Conservation (phyloP, 2,888 invertebrate genomes). For the Drosophila kanekoi region DNA sequence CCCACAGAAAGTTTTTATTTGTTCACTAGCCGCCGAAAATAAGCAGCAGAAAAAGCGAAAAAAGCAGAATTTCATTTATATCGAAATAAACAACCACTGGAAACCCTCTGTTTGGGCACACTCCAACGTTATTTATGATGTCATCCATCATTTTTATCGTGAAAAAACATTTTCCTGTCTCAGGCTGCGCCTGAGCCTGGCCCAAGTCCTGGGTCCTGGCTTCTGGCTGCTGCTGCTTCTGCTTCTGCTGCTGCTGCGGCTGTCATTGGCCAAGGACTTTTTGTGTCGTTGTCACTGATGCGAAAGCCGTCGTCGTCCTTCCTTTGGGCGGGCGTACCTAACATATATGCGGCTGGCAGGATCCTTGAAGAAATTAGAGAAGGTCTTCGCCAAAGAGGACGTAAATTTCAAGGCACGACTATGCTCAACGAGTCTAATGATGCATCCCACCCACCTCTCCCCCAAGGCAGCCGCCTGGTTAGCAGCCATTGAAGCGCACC, state of each 20-base stretch:
- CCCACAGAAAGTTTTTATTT: constrained; percentile 58
- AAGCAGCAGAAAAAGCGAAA: constrained; percentile 58
- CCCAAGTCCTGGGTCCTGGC: constrained; percentile 27
- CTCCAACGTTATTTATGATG: constrained; percentile 85
- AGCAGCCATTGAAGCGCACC: constrained; percentile 75
- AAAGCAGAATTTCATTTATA: constrained; percentile 82
- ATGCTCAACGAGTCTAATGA: constrained; percentile 81
- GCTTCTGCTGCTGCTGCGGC: constrained; percentile 60
- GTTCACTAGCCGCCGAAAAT: constrained; percentile 62
- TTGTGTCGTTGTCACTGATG: constrained; percentile 75
- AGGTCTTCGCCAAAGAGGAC: constrained; percentile 73
- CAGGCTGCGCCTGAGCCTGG: constrained; percentile 74
- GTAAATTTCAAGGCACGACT: constrained; percentile 70
- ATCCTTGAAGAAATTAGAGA: constrained; percentile 76
- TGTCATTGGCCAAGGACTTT: constrained; percentile 84
- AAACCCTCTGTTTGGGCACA: constrained; percentile 84
- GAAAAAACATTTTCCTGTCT: constrained; percentile 85
- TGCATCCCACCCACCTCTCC: constrained; percentile 67
- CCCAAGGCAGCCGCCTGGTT: constrained; percentile 38
- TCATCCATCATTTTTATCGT: constrained; percentile 86
- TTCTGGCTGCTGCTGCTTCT: constrained; percentile 44
- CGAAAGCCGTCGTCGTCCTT: constrained; percentile 21
- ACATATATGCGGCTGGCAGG: constrained; percentile 65
- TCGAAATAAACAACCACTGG: constrained; percentile 85
- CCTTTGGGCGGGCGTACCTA: constrained; percentile 10